Evolutionary conservation across 2,888 invertebrate species (phyloP), one percentile per base, ranked within the genome.

Genomic region (Lepeophtheirus nordmannii): DNA sequence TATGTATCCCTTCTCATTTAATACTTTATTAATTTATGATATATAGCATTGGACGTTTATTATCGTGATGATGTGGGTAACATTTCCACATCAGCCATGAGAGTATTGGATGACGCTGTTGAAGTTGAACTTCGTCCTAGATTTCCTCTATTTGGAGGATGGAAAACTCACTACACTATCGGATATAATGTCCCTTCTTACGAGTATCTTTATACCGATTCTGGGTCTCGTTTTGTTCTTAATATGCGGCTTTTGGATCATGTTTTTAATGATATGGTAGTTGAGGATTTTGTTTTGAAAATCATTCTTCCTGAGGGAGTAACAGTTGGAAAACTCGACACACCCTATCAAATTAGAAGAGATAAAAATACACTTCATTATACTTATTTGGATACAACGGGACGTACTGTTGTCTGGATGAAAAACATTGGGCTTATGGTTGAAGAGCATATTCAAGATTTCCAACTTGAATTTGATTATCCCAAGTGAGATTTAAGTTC

Each of bases 1-100:
- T 11, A n/a, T n/a, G n/a, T n/a, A 11, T 46, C 46, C 46, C 11
- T n/a, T 46, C n/a, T 11, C n/a, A 11, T n/a, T 30, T 30, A 30
- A 30, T 7, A 30, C 9, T 3, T 17, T 58, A 58, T 58, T 20
- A 20, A 58, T 58, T 20, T 58, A 20, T 5, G 5, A 3, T 14
- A 30, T 20, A 3, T 58, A 41, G 96, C 98, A 0, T 83, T 85
- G 56, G 94, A 93, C 76, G 91, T 96, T 12, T 99, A 98, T 76
- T 99, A 99, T 76, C 82, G 88, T 66, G 98, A 98, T 76, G 93
- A 92, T 70, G 99, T 99, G 75, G 98, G 92, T 53, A 99, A 99
- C 76, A 98, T 99, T 73, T 97, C 96, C 0, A 99, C 98, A 11
- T 94, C 94, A 0, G 87, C 90, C 75, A 86, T 97, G 79, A 82